Conservation (phyloP, 2,797 vertebrate genomes). For the Hapalemur alaotrensis region DNA sequence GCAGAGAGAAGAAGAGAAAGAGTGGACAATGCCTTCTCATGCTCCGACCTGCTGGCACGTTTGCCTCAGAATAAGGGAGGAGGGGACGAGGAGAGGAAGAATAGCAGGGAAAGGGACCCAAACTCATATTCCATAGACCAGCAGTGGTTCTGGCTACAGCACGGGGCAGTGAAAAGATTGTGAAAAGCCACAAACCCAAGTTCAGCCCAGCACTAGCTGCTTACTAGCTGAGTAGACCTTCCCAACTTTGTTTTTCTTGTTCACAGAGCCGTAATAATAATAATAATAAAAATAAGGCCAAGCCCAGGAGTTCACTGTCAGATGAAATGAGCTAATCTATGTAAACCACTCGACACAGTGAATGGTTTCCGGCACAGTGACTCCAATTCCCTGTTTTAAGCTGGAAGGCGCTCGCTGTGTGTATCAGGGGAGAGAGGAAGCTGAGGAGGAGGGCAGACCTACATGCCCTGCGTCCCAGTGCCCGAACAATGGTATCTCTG, state of each 20-base stretch:
- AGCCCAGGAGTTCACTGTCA: neutral
- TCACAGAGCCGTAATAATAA: neutral
- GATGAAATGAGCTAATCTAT: neutral
- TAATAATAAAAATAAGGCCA: neutral
- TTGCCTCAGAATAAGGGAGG: neutral
- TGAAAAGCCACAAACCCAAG: neutral
- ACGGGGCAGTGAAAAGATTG: neutral
- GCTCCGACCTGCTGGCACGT: neutral
- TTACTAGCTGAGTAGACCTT: too few species aligned
- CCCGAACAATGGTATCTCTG: neutral
- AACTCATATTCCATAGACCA: neutral
- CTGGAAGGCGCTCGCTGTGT: neutral
- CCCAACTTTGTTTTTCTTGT: neutral
- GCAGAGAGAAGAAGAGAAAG: neutral
- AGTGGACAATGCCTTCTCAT: neutral
- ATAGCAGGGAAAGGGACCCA: neutral
- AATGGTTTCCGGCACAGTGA: rapidly evolving
- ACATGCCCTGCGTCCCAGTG: neutral
- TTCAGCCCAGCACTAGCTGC: neutral
- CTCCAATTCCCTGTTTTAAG: neutral
- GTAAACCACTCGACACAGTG: neutral
- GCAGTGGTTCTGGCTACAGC: neutral
- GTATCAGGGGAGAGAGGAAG: neutral
- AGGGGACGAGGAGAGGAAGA: neutral
- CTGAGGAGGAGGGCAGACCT: neutral